A percentile compares a stretch with the other conserved stretches of the same genome.
These are phyloP conservation scores for Sebastes variabilis DNA, from an alignment of 2,797 vertebrate species.

Conservation along the genomic window DNA sequence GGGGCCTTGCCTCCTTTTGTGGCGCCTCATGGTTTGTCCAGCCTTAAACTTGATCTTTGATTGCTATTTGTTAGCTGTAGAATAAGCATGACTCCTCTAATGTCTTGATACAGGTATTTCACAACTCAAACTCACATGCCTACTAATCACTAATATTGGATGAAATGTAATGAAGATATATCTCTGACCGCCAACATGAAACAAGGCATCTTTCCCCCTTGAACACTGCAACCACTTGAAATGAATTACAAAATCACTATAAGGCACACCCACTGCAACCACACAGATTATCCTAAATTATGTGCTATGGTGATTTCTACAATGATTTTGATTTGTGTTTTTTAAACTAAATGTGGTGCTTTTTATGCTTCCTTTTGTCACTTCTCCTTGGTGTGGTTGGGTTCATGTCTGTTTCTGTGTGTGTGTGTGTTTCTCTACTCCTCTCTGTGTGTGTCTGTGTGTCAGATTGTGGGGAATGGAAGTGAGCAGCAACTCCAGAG, in stretches of 20 bases:
- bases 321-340: neutral
- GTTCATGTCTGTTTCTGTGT: slow-evolving; percentile 16
- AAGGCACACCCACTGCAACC: neutral
- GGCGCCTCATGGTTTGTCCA: neutral
- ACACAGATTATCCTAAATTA: neutral
- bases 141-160: slow-evolving; percentile 62
- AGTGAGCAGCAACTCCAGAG: slow-evolving; percentile 96
- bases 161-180: slow-evolving; percentile 17
- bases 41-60: neutral
- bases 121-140: slow-evolving; percentile 20
- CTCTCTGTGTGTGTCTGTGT: neutral
- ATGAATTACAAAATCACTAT: slow-evolving; percentile 1
- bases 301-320: neutral
- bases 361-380: slow-evolving; percentile 6
- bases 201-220: neutral
- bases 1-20: slow-evolving; percentile 1
- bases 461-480: slow-evolving; percentile 98
- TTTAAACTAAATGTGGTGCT: neutral
- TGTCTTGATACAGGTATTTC: slow-evolving; percentile 11
- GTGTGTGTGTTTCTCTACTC: neutral
- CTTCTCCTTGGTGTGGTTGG: slow-evolving; percentile 25
- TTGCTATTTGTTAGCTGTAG: neutral
- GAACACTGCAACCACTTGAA: slow-evolving; percentile 9
- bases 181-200: slow-evolving; percentile 1
- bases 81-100: neutral